Evolutionary conservation across 2,113 vertebrate genomes (phyloP).

Genomic region (Desmodus rotundus): DNA sequence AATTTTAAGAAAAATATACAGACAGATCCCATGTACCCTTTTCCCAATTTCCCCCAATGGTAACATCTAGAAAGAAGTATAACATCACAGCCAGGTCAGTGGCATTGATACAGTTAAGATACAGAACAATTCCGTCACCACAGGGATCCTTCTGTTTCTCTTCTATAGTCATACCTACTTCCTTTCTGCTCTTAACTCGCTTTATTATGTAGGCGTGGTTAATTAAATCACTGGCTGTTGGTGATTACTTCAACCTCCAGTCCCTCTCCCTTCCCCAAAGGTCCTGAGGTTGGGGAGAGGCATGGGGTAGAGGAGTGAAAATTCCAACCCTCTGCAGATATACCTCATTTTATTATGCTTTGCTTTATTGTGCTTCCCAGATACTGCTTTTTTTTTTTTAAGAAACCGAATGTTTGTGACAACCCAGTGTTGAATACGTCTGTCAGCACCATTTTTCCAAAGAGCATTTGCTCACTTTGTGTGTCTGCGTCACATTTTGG

Average conservation of each 20-base stretch:
- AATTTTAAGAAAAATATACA: not conserved
- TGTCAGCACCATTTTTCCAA: not conserved
- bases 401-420: not conserved
- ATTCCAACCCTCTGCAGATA: not conserved
- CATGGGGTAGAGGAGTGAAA: not conserved
- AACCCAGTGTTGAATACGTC: not conserved
- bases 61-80: not conserved
- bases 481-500: not conserved
- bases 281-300: not conserved
- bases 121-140: not conserved
- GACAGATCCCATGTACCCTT: not conserved
- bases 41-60: not conserved
- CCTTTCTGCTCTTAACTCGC: not conserved
- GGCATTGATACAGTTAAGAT: not conserved
- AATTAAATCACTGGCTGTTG: not conserved
- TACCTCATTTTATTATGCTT: not conserved
- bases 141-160: not conserved
- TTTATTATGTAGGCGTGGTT: not conserved
- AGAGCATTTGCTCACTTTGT: not conserved
- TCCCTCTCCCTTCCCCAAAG: no score
- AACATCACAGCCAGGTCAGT: not conserved
- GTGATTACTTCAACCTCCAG: not conserved
- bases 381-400: not conserved
- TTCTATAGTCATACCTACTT: not conserved
- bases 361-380: not conserved